Conservation (phyloP, 2,797 vertebrate genomes). For the Momotus momota region DNA sequence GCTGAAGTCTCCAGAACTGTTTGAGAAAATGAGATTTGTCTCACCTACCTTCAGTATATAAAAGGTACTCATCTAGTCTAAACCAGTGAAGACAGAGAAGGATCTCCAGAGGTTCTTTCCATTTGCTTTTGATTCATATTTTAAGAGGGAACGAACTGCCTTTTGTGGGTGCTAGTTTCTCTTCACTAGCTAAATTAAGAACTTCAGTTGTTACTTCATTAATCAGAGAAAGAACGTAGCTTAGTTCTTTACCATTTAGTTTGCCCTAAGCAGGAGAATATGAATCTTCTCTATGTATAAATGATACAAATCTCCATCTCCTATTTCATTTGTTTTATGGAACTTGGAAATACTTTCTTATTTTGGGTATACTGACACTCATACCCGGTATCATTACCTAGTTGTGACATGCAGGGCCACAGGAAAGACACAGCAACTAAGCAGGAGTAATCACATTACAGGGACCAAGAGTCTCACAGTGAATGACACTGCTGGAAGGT, state of each 20-base stretch:
- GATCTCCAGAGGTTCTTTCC: not conserved
- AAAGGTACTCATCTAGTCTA: not conserved
- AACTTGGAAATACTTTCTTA: not conserved
- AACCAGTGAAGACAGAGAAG: not conserved
- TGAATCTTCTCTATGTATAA: not conserved
- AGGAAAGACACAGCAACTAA: not conserved
- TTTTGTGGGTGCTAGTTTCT: not conserved
- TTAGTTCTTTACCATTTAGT: not conserved
- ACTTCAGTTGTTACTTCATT: not conserved
- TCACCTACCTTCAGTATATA: not conserved
- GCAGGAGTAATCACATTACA: not conserved
- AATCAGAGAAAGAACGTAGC: not conserved
- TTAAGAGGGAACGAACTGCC: not conserved
- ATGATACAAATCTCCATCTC: not conserved
- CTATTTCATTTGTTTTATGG: not conserved
- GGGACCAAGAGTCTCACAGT: not conserved
- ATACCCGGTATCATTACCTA: not conserved
- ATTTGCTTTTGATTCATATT: not conserved
- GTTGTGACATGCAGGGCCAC: not conserved
- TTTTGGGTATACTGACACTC: not conserved
- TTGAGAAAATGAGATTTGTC: constrained; percentile 19
- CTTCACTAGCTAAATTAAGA: not conserved
- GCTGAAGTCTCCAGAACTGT: not conserved
- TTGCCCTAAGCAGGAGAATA: not conserved
- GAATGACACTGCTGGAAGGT: not conserved